phyloP scores from a whole-genome alignment of 2,888 invertebrate species.

The Pammene fasciana region DNA sequence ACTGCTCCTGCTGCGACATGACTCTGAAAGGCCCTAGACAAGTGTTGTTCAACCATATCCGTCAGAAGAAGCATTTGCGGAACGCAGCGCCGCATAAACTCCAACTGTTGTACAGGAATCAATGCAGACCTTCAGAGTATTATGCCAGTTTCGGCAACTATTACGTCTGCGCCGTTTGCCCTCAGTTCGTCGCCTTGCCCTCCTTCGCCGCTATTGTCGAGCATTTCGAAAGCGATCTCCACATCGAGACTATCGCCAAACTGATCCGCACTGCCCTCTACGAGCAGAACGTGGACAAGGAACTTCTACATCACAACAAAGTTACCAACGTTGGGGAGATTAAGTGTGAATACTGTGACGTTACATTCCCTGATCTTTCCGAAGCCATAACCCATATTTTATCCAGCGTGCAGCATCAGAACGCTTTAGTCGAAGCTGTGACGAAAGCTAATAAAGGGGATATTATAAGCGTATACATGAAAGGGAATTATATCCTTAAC shows the following conservation, averaged over 20 bases:
- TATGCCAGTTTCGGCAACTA: slow-evolving; percentile 78
- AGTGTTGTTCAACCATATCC: slow-evolving; percentile 76
- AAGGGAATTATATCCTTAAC: slow-evolving; percentile 69
- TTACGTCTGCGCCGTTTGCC: slow-evolving; percentile 72
- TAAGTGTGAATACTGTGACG: slow-evolving; percentile 64
- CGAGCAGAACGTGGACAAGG: slow-evolving; percentile 56
- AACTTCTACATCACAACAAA: slow-evolving; percentile 59
- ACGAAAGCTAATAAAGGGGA: slow-evolving; percentile 63
- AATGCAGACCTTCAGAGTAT: slow-evolving; percentile 73
- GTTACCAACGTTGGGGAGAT: slow-evolving; percentile 52
- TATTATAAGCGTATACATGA: slow-evolving; percentile 75
- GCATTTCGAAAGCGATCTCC: slow-evolving; percentile 69
- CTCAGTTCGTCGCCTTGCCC: slow-evolving; percentile 66
- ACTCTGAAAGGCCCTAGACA: slow-evolving; percentile 75
- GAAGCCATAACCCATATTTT: slow-evolving; percentile 66
- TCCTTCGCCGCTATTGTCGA: slow-evolving; percentile 74
- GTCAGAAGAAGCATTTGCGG: slow-evolving; percentile 77
- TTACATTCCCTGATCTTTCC: slow-evolving; percentile 55
- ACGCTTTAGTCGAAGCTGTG: slow-evolving; percentile 57
- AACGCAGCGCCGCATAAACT: slow-evolving; percentile 76
- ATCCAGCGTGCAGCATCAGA: slow-evolving; percentile 66
- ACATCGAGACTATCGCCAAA: slow-evolving; percentile 67
- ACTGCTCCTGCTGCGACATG: slow-evolving; percentile 76
- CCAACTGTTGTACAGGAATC: slow-evolving; percentile 68
- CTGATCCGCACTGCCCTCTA: slow-evolving; percentile 65